Base-by-base conservation (phyloP, 2,888 invertebrate genomes). In the Chrysolina americana region DNA sequence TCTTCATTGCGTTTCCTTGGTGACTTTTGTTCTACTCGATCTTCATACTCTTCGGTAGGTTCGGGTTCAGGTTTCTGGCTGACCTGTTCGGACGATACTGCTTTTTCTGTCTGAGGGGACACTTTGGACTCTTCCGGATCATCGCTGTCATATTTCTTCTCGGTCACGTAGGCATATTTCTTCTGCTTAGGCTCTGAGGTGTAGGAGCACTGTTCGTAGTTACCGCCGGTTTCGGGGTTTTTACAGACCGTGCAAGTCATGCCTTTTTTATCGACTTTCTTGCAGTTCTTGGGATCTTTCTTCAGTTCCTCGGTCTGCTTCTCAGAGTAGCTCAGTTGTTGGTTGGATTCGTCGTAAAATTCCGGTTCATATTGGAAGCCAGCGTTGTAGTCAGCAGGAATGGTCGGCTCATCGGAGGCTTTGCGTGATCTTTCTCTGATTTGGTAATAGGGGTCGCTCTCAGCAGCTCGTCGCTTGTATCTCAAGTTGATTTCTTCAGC, bases 181-280 rank as follows among this genome's bases (percentile, higher is more conserved):
- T 94, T 92, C 77, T 94, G 94, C 82, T 92, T 91, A 0, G 94
- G 94, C 76, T 92, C 91, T 0, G 93, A 92, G 11, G 93, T 92
- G 86, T 95, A 96, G 0, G 94, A 93, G 85, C 96, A 96, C 15
- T 93, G 93, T 85, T 96, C 95, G 78, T 92, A 95, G 75, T 93
- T 92, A 41, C 93, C 94, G 62, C 94, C 94, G 1, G 92, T 93
- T 84, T 93, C 92, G 0, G 93, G 91, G 83, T 95, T 92, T 80
- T 93, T 92, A 83, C 96, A 96, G 1, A 94, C 90, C 78, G 91
- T 91, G 85, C 95, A 95, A 13, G 91, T 90, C 91, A 92, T 92
- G 3, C 92, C 92, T 77, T 93, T 91, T 81, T 90, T 92, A 65
- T 90, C 87, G 0, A 93, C 90, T 83, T 92, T 91, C 81, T 91